Conservation (phyloP, 2,888 invertebrate species). For the Tethea ocularis region DNA sequence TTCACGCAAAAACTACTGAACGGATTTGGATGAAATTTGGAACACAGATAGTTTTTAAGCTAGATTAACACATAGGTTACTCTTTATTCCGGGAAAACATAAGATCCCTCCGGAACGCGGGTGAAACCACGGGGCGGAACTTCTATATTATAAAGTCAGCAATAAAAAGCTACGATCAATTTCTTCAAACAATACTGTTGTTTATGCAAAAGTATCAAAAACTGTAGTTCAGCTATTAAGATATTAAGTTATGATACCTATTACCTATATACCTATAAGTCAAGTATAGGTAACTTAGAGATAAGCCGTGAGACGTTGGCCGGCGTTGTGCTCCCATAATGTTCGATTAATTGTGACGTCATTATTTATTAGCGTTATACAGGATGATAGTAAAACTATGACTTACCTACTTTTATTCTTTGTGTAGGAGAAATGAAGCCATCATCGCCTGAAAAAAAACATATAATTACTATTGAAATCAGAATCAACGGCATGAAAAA, state of each 20-base stretch:
- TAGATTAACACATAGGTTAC: too few relatives aligned
- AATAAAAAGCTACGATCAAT: background rate
- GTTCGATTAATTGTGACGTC: slow-evolving; percentile 49
- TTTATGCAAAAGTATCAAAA: background rate
- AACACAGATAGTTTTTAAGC: too few relatives aligned
- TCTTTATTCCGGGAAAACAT: too few relatives aligned
- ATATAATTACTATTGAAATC: background rate
- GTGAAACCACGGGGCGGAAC: too few relatives aligned
- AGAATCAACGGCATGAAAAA: background rate
- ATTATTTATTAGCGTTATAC: slow-evolving; percentile 27
- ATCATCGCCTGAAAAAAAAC: too few relatives aligned
- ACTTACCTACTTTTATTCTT: too few relatives aligned
- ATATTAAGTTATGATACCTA: background rate
- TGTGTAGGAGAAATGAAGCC: too few relatives aligned
- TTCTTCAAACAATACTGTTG: background rate
- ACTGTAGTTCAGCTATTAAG: slow-evolving; percentile 12
- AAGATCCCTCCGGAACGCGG: too few relatives aligned
- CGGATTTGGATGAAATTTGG: too few relatives aligned
- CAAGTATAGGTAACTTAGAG: slow-evolving; percentile 15
- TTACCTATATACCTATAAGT: background rate
- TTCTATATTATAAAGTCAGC: background rate
- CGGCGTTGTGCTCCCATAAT: slow-evolving; percentile 40
- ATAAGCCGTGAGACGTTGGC: slow-evolving; percentile 45
- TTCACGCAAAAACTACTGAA: too few relatives aligned
- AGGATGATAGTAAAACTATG: background rate